Evolutionary conservation across 2,888 invertebrate species (phyloP), one percentile per base, ranked within the genome.

Genomic region (Chelonus formosanus): DNA sequence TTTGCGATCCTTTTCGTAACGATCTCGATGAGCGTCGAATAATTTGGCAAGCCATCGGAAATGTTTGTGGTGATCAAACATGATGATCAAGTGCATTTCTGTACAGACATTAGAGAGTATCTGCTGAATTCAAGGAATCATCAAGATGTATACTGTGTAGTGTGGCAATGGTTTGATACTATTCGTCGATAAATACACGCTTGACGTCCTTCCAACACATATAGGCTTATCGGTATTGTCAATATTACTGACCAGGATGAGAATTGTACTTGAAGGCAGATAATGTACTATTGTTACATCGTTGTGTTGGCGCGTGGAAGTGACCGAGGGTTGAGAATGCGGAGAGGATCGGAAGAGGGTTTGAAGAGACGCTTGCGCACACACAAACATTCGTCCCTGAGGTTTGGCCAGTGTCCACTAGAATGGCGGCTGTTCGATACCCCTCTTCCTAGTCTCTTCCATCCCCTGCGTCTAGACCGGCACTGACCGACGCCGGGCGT

Each of bases 401-500:
- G 80, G 76, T 76, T 76, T 78, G 77, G 77, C 77, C 75, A 73
- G 75, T 78, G 82, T 82, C 82, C 82, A 82, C 81, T 80, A 79
- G 81, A 78, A 82, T 81, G 81, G 82, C 80, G 80, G 76, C 78
- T 76, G 80, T 79, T 80, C 79, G 76, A 77, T 80, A 79, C 78
- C 78, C 81, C 77, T 68, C 71, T 69, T 57, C 50, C 48, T 65
- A 35, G 71, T 73, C 71, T 69, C 69, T 55, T 69, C 63, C 67
- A 71, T 65, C 58, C 66, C 55, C 65, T 56, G 34, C 69, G 59
- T 68, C 71, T 69, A 72, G 69, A 74, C 73, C 75, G 72, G 74
- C 69, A 78, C 81, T 82, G 83, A 82, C 81, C 82, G 82, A 80
- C 80, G 80, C 80, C 80, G 78, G 78, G 80, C 81, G 81, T 80